Evolutionary conservation across 2,888 invertebrate species (phyloP), one percentile per base, ranked within the genome.

Genomic region (Euplexia lucipara): DNA sequence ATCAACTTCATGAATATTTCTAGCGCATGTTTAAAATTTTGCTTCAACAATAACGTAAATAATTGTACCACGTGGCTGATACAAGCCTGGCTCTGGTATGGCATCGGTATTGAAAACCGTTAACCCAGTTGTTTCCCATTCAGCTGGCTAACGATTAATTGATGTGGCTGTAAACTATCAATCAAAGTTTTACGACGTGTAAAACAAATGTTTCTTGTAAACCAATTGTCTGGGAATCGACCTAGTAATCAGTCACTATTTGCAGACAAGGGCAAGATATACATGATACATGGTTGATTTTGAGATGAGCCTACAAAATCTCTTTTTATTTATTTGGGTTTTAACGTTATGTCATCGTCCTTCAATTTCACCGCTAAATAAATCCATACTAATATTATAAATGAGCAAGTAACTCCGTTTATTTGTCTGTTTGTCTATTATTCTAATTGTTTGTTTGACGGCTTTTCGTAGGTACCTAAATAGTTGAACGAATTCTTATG

Each of bases 131-230:
- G 82, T 81, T 75, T 76, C 53, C 62, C 86, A 88, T 91, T 89
- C 89, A 85, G 85, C 79, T 79, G 86, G 85, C 83, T 81, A 83
- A 83, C 82, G 88, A 87, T 91, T 92, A 93, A 93, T 93, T 92
- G 92, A 93, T 90, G 93, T 85, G 89, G 91, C 88, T 83, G 87
- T 92, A 92, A 91, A 91, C 91, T 88, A 92, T 94, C 93, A 92
- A 94, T 94, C 94, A 94, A 88, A 88, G 89, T 91, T 94, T 94
- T 90, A 94, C 92, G 90, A 88, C 83, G 85, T 81, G 86, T 88
- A 89, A 89, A 92, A 93, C 92, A 92, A 90, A 89, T 86, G 90
- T 86, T 88, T 83, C 86, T 86, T 87, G 89, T 90, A 86, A 89
- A 88, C 89, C 86, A 86, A 92, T 93, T 91, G 91, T 93, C 90